Conservation (phyloP, 2,797 vertebrate genomes). For the Catharus ustulatus region DNA sequence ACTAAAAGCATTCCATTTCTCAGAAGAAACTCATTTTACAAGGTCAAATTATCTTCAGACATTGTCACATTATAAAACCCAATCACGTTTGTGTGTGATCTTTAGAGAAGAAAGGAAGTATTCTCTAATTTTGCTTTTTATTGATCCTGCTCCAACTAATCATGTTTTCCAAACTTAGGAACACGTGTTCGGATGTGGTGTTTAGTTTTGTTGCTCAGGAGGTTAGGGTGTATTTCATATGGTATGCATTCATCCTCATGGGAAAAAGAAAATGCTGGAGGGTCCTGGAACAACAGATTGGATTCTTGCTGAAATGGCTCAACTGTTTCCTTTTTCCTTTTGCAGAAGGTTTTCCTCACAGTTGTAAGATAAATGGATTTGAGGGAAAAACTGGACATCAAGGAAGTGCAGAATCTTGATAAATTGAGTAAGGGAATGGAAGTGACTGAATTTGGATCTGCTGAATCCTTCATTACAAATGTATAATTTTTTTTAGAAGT, state of each 20-base stretch:
- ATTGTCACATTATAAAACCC: not conserved
- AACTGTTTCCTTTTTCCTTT: not conserved
- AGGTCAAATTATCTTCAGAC: slow-evolving; percentile 30
- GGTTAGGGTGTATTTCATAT: slow-evolving; percentile 18
- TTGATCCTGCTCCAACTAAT: slow-evolving; percentile 22
- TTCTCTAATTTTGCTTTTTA: not conserved
- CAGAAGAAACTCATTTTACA: not conserved
- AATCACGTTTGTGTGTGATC: not conserved
- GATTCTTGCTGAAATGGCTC: slow-evolving; percentile 13
- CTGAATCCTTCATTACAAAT: not conserved
- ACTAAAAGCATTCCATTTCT: not conserved
- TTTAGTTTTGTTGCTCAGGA: slow-evolving; percentile 19
- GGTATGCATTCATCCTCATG: not conserved
- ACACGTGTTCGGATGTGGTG: slow-evolving; percentile 11
- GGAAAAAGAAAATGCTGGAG: slow-evolving; percentile 28
- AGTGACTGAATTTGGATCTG: not conserved
- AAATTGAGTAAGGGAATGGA: not conserved
- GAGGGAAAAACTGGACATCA: not conserved
- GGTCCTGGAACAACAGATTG: slow-evolving; percentile 5
- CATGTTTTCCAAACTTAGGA: not conserved
- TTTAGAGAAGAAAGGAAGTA: slow-evolving; percentile 16
- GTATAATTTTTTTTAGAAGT: not conserved
- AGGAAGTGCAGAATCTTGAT: not conserved
- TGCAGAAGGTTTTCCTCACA: not conserved
- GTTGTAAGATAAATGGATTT: not conserved